Conservation (phyloP, 2,113 vertebrate species). For the Phrynocephalus versicolor region DNA sequence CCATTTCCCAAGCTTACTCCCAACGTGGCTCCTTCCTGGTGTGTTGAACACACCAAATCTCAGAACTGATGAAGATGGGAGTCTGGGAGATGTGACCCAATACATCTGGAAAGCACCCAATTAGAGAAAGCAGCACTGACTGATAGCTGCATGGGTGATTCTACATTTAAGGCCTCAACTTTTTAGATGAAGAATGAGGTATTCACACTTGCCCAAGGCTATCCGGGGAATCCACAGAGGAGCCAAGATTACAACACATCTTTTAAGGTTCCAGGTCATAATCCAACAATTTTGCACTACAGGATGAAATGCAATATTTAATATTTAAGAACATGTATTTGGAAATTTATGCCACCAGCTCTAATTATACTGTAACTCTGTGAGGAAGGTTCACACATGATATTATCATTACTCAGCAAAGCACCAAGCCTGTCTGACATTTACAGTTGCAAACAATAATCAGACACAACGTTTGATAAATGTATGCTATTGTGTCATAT, state of each 20-base stretch:
- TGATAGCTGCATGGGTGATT: background rate
- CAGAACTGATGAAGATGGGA: background rate
- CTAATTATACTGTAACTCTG: conserved; percentile 17
- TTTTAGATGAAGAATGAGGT: background rate
- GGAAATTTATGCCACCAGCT: conserved; percentile 15
- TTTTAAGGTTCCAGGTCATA: background rate
- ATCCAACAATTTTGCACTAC: background rate
- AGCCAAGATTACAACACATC: background rate
- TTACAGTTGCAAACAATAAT: background rate
- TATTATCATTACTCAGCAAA: conserved; percentile 50
- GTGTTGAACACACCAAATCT: background rate
- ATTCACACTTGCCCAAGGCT: background rate
- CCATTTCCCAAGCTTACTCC: background rate
- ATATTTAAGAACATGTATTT: conserved; percentile 24
- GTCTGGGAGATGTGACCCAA: background rate
- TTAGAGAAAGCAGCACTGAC: background rate
- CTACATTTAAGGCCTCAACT: background rate
- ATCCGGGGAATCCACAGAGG: background rate
- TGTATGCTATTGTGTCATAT: conserved; percentile 42
- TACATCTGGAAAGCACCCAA: background rate
- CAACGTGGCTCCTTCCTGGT: background rate
- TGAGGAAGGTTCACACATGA: background rate
- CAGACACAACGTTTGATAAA: conserved; percentile 23
- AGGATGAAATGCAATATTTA: background rate
- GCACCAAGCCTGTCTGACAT: accelerated